Conservation (phyloP, 1,140 invertebrate species). For the Aphaenogaster ashmeadi region DNA sequence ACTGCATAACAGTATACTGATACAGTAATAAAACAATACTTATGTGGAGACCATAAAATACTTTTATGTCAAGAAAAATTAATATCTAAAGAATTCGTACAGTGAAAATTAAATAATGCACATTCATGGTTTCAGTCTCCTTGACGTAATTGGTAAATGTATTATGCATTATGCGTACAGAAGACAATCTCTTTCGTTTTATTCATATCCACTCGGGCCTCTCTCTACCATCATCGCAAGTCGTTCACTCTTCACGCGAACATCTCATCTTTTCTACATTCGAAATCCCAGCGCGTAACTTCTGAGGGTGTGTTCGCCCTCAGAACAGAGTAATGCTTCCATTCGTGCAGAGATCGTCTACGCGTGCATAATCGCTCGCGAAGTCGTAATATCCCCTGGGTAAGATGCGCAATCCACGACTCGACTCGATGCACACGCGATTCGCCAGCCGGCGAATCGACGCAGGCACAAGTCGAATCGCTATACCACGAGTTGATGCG, state of each 20-base stretch:
- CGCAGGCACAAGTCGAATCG: background rate
- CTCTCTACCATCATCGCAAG: background rate
- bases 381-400: conserved; percentile 37
- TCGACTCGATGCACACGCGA: conserved; percentile 22
- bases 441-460: conserved; percentile 23
- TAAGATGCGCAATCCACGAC: background rate
- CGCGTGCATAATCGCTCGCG: conserved; percentile 8
- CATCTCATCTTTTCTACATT: conserved; percentile 2
- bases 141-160: background rate
- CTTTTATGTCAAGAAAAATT: background rate
- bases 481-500: background rate
- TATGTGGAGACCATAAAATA: background rate
- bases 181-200: background rate
- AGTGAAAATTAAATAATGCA: background rate
- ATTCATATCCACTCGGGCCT: too few species aligned
- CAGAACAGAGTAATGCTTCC: conserved; percentile 25
- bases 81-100: background rate
- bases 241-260: background rate
- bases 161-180: background rate
- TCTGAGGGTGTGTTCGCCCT: conserved; percentile 29
- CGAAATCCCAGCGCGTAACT: conserved; percentile 33
- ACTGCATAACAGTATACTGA: too few species aligned
- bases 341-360: conserved; percentile 12
- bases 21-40: background rate
- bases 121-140: background rate